Base-by-base conservation (phyloP, 53 echinoderm and acorn worm genomes). In the Holothuria leucospilota region DNA sequence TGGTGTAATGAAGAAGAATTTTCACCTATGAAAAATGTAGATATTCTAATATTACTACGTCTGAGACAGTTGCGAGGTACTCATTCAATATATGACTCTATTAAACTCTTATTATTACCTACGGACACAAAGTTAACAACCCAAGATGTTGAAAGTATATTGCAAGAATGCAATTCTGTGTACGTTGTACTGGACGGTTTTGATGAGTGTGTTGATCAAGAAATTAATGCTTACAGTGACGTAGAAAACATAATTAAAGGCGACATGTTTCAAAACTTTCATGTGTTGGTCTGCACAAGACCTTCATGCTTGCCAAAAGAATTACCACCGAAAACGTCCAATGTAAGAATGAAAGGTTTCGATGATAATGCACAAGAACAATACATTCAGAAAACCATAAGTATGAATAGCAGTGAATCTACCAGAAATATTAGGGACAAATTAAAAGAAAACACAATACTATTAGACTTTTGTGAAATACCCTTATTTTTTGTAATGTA, bases 401-500 rank as follows among this genome's bases (percentile, higher is more conserved):
- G 13, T 18, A 61, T 14, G 1, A 61, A 34, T 60, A 51, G 18
- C 8, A 20, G 8, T 27, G 34, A 13, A 20, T 58, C 28, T 60
- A 38, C 34, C 21, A 20, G 24, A 4, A 13, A 61, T 21, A 10
- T 80, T 8, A 59, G 34, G 25, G 59, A 53, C 23, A 29, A 53
- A 29, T 16, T 80, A 2, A 59, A 80, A 13, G 62, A 80, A 60
- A 80, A 80, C 52, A 58, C 62, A 13, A 29, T 80, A 58, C 80
- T 80, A 7, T 20, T 58, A 14, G 80, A 80, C 21, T 34, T 80
- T 13, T 80, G 80, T 59, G 59, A 80, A 80, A 60, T 80, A 28
- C 80, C 80, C 16, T 60, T 80, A 13, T 80, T 80, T 38, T 80
- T 80, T 34, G 80, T 80, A 14, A 80, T 80, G 26, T 80, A 59